These are phyloP conservation scores for Borostomias antarcticus DNA, from an alignment of 2,797 vertebrate species.

Conservation along the genomic window DNA sequence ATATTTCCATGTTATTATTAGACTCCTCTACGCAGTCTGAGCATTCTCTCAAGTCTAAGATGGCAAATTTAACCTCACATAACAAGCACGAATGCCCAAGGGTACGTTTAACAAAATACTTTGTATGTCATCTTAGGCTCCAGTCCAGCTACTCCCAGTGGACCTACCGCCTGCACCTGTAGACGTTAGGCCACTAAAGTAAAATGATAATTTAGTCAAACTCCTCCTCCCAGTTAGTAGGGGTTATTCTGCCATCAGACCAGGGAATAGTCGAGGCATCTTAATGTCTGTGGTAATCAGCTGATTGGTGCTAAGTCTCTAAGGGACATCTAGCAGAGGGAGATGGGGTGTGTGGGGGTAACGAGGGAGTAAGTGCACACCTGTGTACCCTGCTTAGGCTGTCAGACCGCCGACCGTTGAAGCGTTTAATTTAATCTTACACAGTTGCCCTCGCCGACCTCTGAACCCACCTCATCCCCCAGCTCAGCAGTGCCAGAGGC, in stretches of 20 bases:
- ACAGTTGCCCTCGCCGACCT: conserved; percentile 38
- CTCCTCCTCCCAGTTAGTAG: conserved; percentile 25
- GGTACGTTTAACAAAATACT: conserved; percentile 59
- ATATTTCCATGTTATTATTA: conserved; percentile 49
- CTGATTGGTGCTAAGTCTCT: conserved; percentile 53
- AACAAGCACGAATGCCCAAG: conserved; percentile 62
- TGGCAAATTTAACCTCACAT: conserved; percentile 58
- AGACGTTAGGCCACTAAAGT: conserved; percentile 9
- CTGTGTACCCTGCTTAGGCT: conserved; percentile 44
- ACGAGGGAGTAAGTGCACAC: conserved; percentile 62
- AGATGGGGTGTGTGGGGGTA: conserved; percentile 46
- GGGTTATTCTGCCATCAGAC: conserved; percentile 31
- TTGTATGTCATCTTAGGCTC: conserved; percentile 59
- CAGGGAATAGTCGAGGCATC: conserved; percentile 18
- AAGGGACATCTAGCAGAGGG: conserved; percentile 48
- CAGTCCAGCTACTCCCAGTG: conserved; percentile 49
- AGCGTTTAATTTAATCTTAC: conserved; percentile 58
- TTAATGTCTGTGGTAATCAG: conserved; percentile 57
- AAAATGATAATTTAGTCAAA: conserved; percentile 11
- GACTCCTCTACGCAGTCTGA: conserved; percentile 45
- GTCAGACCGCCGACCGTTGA: conserved; percentile 52
- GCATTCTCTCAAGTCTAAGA: conserved; percentile 48
- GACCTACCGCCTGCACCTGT: conserved; percentile 27
- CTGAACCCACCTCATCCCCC: conserved; percentile 55
- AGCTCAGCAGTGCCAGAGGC: conserved; percentile 61